Evolutionary conservation across 1,140 invertebrate genomes (phyloP), one percentile per base, ranked within the genome.

Genomic region (Bombus confusus): DNA sequence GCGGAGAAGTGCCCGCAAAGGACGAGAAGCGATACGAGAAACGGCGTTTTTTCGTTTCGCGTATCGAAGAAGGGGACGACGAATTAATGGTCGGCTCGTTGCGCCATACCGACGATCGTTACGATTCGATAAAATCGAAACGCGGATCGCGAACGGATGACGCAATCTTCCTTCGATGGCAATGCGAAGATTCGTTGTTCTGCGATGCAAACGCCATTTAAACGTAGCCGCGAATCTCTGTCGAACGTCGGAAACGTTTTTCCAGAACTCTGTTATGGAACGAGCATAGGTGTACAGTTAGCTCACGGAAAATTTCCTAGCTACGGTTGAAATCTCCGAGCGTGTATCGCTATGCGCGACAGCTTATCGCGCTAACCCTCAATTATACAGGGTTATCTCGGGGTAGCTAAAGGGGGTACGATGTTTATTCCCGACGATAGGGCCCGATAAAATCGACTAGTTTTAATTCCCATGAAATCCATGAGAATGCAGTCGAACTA

Each of bases 321-420:
- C 80, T 78, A 87, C 87, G 81, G 83, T 83, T 81, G 87, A 92
- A 91, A 91, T 92, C 90, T 91, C 90, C 83, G 79, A 91, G 79
- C 80, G 39, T 88, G 88, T 90, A 91, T 92, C 89, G 88, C 83
- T 89, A 92, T 86, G 66, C 76, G 74, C 64, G 28, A 31, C 71
- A 74, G 75, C 91, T 93, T 93, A 92, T 92, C 92, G 77, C 77
- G 90, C 88, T 92, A 91, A 92, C 92, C 92, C 92, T 91, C 91
- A 90, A 91, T 93, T 92, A 91, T 91, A 89, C 85, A 83, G 91
- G 91, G 91, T 93, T 93, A 93, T 93, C 93, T 85, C 87, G 86
- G 85, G 87, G 82, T 90, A 82, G 88, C 74, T 83, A 92, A 87
- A 92, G 92, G 92, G 91, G 92, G 91, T 92, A 91, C 86, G 79